Percentiles rank a stretch among this genome's conserved stretches.
Evolutionary conservation across 2,888 invertebrate genomes (phyloP).

Genomic region (Drosophila paucipuncta): DNA sequence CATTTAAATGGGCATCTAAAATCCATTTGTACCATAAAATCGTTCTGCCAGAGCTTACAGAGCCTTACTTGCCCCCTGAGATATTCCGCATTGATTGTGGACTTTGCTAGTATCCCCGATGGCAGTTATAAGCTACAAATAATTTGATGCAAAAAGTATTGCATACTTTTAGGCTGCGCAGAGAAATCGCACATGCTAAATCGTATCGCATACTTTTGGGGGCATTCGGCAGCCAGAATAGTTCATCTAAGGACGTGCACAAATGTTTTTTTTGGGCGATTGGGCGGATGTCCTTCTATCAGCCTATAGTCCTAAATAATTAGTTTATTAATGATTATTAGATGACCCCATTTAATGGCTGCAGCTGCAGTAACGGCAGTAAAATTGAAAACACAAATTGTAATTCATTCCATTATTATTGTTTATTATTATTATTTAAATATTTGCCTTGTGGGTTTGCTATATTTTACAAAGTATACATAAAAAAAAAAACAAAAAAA

Average conservation of each 20-base stretch:
- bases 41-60: neutral
- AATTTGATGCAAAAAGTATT: neutral
- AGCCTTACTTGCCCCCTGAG: neutral
- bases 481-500: conserved; percentile 48
- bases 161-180: neutral
- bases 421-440: conserved; percentile 58
- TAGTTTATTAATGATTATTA: neutral
- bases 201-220: neutral
- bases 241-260: neutral
- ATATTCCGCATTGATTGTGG: neutral
- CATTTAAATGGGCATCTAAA: neutral
- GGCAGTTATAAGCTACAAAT: neutral
- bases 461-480: conserved; percentile 79
- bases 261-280: neutral
- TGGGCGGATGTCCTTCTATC: neutral
- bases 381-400: conserved; percentile 13
- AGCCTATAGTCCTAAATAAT: neutral
- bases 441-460: conserved; percentile 68
- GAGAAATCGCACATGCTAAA: neutral
- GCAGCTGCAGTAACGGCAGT: neutral
- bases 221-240: neutral
- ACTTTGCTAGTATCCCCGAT: neutral
- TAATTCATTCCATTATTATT: conserved; percentile 45
- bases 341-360: neutral
- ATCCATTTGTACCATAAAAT: no score